These are phyloP conservation scores for Athalia circularis DNA, from an alignment of 2,888 invertebrate genomes.

Conservation along the genomic window DNA sequence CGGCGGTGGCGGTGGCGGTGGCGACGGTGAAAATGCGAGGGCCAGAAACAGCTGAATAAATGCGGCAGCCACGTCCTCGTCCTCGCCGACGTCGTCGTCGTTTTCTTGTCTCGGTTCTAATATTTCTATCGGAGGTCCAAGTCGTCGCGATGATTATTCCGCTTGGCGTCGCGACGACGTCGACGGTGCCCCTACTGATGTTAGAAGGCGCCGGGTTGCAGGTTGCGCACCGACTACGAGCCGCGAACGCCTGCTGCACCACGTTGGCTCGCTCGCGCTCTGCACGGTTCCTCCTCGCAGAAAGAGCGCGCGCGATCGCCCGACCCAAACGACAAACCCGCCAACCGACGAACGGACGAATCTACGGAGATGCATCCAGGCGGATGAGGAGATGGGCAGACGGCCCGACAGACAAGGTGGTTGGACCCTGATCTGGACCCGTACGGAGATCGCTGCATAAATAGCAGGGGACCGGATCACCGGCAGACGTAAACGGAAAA, in stretches of 20 bases:
- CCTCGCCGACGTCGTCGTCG: constrained; percentile 8
- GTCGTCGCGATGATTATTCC: constrained; percentile 1
- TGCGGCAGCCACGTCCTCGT: neutral
- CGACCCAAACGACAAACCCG: neutral
- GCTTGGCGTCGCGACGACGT: constrained; percentile 41
- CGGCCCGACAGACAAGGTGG: constrained; percentile 40
- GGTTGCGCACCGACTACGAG: constrained; percentile 40
- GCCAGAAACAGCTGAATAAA: no score
- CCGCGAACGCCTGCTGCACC: neutral
- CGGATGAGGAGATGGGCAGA: constrained; percentile 9
- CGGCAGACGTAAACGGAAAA: neutral
- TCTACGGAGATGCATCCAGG: neutral
- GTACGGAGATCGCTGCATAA: constrained; percentile 1
- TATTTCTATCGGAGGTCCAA: constrained; percentile 57
- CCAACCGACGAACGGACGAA: constrained; percentile 16
- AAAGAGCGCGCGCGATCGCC: constrained; percentile 34
- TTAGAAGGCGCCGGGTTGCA: constrained; percentile 45
- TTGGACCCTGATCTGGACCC: constrained; percentile 43
- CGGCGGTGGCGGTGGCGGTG: neutral
- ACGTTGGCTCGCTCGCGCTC: constrained; percentile 5
- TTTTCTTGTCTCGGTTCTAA: constrained; percentile 54
- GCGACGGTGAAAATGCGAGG: neutral
- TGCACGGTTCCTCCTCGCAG: constrained; percentile 28
- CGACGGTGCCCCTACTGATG: constrained; percentile 41
- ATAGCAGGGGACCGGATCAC: neutral